Evolutionary conservation across 2,888 invertebrate species (phyloP).

Genomic region (Chromoteleia sp.): DNA sequence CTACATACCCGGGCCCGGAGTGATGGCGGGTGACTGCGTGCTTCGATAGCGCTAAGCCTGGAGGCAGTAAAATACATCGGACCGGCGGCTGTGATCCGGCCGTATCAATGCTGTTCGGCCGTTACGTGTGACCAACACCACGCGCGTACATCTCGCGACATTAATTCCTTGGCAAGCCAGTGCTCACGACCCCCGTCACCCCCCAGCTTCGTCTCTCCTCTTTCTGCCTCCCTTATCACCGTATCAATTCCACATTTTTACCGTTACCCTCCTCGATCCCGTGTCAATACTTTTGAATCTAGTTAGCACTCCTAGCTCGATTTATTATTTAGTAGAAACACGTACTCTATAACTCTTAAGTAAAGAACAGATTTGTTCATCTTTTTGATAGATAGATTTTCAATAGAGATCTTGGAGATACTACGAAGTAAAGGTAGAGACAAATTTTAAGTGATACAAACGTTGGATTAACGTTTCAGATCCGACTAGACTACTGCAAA

Average conservation of each 20-base stretch:
- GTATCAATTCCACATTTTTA: constrained; percentile 62
- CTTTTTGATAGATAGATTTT: too few relatives aligned
- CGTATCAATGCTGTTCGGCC: constrained; percentile 84
- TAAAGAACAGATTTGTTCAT: not conserved
- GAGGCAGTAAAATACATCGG: constrained; percentile 84
- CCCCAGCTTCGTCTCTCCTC: constrained; percentile 25
- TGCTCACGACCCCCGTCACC: constrained; percentile 32
- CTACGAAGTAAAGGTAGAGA: too few relatives aligned
- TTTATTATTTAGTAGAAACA: constrained; percentile 34
- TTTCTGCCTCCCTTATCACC: constrained; percentile 64
- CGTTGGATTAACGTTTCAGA: too few relatives aligned
- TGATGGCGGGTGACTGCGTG: constrained; percentile 85
- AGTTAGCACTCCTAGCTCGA: constrained; percentile 46
- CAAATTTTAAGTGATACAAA: too few relatives aligned
- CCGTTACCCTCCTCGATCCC: constrained; percentile 50
- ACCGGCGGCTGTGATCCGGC: constrained; percentile 84
- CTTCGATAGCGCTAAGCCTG: constrained; percentile 85
- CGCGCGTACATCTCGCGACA: constrained; percentile 70
- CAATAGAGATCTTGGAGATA: too few relatives aligned
- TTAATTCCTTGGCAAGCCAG: constrained; percentile 71
- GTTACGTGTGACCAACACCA: constrained; percentile 80
- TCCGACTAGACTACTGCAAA: too few relatives aligned
- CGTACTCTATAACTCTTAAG: constrained; percentile 32
- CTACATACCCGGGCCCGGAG: constrained; percentile 83
- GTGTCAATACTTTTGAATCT: constrained; percentile 57